Percentiles rank a stretch among this genome's conserved stretches.
These are phyloP conservation scores for Bombus ignitus DNA, from an alignment of 1,140 invertebrate species.

Conservation along the genomic window DNA sequence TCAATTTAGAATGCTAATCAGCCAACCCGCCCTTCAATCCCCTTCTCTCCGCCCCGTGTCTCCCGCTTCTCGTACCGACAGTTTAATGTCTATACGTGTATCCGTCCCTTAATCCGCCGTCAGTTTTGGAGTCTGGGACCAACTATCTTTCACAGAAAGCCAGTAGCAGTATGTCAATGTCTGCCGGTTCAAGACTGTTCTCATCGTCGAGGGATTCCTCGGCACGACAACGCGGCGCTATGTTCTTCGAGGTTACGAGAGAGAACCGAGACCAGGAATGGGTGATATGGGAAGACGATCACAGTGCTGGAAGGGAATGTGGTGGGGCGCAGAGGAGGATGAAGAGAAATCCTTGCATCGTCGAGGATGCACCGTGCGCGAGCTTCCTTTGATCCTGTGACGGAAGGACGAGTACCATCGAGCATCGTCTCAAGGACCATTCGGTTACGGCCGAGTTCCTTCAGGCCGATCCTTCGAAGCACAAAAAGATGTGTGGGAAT, in stretches of 20 bases:
- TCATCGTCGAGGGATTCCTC: constrained; percentile 42
- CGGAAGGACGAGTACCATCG: constrained; percentile 52
- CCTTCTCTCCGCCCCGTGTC: not conserved
- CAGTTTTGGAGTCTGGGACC: constrained; percentile 55
- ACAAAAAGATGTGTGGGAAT: constrained; percentile 26
- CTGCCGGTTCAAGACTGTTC: constrained; percentile 49
- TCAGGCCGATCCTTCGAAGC: constrained; percentile 1
- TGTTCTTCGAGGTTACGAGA: constrained; percentile 24
- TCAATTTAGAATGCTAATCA: constrained; percentile 82
- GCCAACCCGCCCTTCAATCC: constrained; percentile 51
- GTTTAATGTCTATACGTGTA: constrained; percentile 78
- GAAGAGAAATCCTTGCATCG: constrained; percentile 40
- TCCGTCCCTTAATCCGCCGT: constrained; percentile 70
- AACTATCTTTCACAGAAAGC: constrained; percentile 70
- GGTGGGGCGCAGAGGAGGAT: not conserved
- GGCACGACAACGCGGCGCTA: not conserved
- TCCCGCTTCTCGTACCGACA: constrained; percentile 54
- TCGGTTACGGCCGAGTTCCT: constrained; percentile 43
- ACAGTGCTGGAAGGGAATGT: not conserved
- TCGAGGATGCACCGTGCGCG: constrained; percentile 41
- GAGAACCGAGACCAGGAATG: not conserved
- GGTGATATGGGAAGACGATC: not conserved
- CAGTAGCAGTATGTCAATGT: constrained; percentile 69
- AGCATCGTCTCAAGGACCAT: constrained; percentile 48
- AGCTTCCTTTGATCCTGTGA: constrained; percentile 60